Evolutionary conservation across 1,140 invertebrate genomes (phyloP), one percentile per base, ranked within the genome.

Genomic region (Atta texana): DNA sequence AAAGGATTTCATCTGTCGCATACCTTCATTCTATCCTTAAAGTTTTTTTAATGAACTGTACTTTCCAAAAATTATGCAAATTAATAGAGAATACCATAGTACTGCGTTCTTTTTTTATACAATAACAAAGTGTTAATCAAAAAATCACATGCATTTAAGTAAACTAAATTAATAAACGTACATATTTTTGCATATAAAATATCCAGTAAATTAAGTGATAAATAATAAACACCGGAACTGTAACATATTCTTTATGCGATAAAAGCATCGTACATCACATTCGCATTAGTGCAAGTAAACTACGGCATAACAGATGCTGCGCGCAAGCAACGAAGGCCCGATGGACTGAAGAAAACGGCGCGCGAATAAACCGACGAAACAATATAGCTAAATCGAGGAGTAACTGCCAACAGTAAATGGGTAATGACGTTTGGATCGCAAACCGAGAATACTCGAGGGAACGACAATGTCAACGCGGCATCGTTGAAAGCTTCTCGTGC

Each of bases 401-500:
- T 12, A 69, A 39, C 55, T 75, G 74, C 53, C 53, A 82, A 57
- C 61, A 59, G 64, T 90, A 87, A 89, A 87, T 68, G 86, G 87
- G 61, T 90, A 88, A 88, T 86, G 89, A 88, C 89, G 59, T 90
- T 88, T 90, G 86, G 84, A 90, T 90, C 76, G 88, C 69, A 81
- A 61, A 53, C 55, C 51, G 64, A 24, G 57, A 87, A 72, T 21
- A 90, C 88, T 44, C 86, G 44, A 21, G 89, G 89, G 89, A 88
- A 44, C 10, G 55, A 85, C 69, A 34, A 53, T 85, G 76, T 85
- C 81, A 66, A 82, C 61, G 59, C 61, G n/a, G 16, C 34, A 66
- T 49, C 21, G n/a, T 66, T 87, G 72, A 89, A 89, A 88, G 84
- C 61, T 69, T 63, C 71, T 63, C 71, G 66, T 51, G 28, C 59